Evolutionary conservation across 2,113 vertebrate genomes (phyloP).

Genomic region (Gallinago jamesoni): DNA sequence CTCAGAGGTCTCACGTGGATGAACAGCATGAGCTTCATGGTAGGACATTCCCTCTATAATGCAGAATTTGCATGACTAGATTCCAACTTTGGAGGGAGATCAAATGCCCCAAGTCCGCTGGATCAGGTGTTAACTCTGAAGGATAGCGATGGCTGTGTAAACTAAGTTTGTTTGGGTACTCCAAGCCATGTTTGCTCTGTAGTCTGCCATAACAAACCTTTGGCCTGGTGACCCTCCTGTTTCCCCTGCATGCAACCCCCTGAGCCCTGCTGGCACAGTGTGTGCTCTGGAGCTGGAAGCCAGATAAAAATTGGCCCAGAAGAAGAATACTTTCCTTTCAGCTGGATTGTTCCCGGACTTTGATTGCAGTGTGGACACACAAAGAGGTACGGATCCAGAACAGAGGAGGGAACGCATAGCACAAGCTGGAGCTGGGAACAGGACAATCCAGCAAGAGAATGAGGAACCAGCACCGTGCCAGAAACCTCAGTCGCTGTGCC

Average conservation of each 20-base stretch:
- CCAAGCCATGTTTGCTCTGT: neutral
- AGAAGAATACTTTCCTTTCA: neutral
- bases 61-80: neutral
- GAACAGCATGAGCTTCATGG: neutral
- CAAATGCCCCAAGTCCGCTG: neutral
- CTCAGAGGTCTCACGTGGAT: neutral
- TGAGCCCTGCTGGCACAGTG: accelerated
- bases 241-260: neutral
- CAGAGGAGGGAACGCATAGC: neutral
- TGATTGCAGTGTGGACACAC: neutral
- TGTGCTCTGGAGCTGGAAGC: neutral
- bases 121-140: slow-evolving; percentile 1
- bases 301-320: neutral
- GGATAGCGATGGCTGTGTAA: neutral
- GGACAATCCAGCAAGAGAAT: neutral
- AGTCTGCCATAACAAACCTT: slow-evolving; percentile 6
- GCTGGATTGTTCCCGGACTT: neutral
- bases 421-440: neutral
- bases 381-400: neutral
- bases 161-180: neutral
- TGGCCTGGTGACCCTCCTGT: neutral
- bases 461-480: neutral
- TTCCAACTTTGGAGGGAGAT: neutral
- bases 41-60: neutral
- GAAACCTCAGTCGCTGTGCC: neutral